phyloP scores from a whole-genome alignment of 2,888 invertebrate species.

The Chloromyia formosa region DNA sequence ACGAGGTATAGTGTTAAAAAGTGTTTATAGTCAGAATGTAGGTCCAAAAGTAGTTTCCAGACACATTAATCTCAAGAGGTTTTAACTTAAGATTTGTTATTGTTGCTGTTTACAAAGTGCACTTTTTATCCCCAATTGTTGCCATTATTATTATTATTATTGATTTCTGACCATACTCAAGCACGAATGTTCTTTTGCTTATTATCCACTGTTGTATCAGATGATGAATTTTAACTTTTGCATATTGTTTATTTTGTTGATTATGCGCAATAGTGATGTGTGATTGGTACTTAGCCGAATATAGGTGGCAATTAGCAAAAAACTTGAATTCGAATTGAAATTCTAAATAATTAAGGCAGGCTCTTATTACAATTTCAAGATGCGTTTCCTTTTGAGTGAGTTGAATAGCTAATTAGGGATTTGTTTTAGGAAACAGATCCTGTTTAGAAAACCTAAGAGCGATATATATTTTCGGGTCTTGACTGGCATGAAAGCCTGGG shows the following conservation, averaged over 20 bases:
- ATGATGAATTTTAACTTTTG: not conserved
- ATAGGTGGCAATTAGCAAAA: not conserved
- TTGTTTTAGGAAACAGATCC: too few relatives aligned
- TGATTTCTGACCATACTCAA: conserved; percentile 1
- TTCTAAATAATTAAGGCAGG: too few relatives aligned
- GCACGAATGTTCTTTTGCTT: conserved; percentile 5
- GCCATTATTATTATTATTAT: conserved; percentile 22
- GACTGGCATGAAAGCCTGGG: too few relatives aligned
- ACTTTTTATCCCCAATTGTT: conserved; percentile 3
- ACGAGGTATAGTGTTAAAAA: conserved; percentile 52
- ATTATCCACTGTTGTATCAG: not conserved
- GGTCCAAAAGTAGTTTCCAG: conserved; percentile 34
- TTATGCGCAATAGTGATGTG: not conserved
- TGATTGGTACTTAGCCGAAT: not conserved
- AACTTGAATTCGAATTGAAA: not conserved
- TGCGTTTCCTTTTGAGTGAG: too few relatives aligned
- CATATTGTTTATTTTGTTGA: conserved; percentile 3
- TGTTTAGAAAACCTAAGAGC: too few relatives aligned
- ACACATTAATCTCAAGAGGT: conserved; percentile 6
- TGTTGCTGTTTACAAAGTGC: conserved; percentile 9
- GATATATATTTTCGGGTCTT: too few relatives aligned
- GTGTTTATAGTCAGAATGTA: conserved; percentile 50
- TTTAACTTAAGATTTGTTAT: conserved; percentile 33
- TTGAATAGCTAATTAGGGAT: too few relatives aligned
- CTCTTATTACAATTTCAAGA: too few relatives aligned